phyloP scores from a whole-genome alignment of 2,113 vertebrate genomes.

The Ornithorhynchus anatinus region DNA sequence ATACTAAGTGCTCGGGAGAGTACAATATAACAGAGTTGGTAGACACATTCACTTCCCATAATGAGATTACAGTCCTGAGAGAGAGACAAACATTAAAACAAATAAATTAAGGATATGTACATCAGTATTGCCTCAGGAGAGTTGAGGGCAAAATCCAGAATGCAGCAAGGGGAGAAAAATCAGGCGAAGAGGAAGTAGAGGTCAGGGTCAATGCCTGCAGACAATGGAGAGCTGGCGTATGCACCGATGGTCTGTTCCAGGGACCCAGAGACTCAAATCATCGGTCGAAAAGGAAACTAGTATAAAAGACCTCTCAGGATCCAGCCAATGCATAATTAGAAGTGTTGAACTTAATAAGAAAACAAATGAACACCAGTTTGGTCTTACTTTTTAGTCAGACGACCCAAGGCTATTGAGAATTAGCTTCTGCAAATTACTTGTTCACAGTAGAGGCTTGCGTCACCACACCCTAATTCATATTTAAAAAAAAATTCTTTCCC shows the following conservation, averaged over 20 bases:
- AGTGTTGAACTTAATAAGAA: conserved; percentile 13
- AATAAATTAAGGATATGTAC: too few relatives aligned
- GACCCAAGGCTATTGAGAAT: conserved; percentile 19
- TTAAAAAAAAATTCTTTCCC: not conserved
- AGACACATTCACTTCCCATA: too few relatives aligned
- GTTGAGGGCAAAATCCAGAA: too few relatives aligned
- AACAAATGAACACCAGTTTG: conserved; percentile 9
- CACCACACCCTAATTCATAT: not conserved
- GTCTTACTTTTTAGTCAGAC: conserved; percentile 28
- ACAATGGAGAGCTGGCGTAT: too few relatives aligned
- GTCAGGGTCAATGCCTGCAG: too few relatives aligned
- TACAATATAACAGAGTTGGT: too few relatives aligned
- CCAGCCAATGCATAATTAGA: conserved; percentile 17
- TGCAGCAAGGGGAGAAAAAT: too few relatives aligned
- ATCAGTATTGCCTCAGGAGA: too few relatives aligned
- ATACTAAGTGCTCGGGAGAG: too few relatives aligned
- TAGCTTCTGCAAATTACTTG: conserved; percentile 2
- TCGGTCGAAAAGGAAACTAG: not conserved
- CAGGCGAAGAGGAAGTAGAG: too few relatives aligned
- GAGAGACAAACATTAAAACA: too few relatives aligned
- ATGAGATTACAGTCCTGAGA: too few relatives aligned
- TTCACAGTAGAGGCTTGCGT: conserved; percentile 20
- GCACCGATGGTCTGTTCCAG: conserved; percentile 4
- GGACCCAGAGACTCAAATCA: conserved; percentile 7
- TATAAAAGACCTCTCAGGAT: not conserved